A percentile compares a stretch with the other conserved stretches of the same genome.
Evolutionary conservation across 2,113 vertebrate genomes (phyloP).

Genomic region (Penelope pileata): DNA sequence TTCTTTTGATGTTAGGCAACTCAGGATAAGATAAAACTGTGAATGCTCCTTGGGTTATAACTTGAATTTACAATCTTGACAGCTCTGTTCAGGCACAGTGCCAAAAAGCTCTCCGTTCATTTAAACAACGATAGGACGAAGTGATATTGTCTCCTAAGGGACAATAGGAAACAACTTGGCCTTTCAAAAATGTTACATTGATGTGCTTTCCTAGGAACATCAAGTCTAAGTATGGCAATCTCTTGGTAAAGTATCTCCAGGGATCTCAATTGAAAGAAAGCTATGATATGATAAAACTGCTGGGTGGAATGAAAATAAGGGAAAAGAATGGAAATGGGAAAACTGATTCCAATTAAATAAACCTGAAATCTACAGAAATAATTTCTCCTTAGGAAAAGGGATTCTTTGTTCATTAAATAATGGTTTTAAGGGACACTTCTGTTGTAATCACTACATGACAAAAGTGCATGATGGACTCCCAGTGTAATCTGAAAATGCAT

Average conservation of each 20-base stretch:
- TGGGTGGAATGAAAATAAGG: constrained; percentile 29
- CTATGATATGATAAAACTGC: constrained; percentile 5
- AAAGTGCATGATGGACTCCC: background rate
- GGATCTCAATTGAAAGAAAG: constrained; percentile 45
- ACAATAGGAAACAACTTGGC: constrained; percentile 58
- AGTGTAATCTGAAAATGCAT: background rate
- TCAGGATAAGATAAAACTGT: constrained; percentile 57
- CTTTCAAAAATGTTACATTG: constrained; percentile 64
- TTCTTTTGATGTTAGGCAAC: constrained; percentile 55
- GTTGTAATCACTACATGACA: background rate
- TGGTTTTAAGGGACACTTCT: background rate
- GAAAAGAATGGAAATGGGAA: constrained; percentile 17
- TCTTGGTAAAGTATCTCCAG: constrained; percentile 56
- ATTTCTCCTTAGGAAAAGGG: background rate
- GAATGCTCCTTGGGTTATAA: constrained; percentile 52
- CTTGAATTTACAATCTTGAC: constrained; percentile 73
- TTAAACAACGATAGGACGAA: constrained; percentile 45
- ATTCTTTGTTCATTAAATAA: constrained; percentile 1
- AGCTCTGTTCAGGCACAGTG: background rate
- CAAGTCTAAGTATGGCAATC: constrained; percentile 54
- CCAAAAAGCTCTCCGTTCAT: constrained; percentile 47
- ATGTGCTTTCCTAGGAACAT: constrained; percentile 56
- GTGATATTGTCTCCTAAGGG: constrained; percentile 65
- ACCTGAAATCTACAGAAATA: background rate
- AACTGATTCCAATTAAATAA: constrained; percentile 8